phyloP scores from a whole-genome alignment of 2,797 vertebrate species.

The Scolopax rusticola region DNA sequence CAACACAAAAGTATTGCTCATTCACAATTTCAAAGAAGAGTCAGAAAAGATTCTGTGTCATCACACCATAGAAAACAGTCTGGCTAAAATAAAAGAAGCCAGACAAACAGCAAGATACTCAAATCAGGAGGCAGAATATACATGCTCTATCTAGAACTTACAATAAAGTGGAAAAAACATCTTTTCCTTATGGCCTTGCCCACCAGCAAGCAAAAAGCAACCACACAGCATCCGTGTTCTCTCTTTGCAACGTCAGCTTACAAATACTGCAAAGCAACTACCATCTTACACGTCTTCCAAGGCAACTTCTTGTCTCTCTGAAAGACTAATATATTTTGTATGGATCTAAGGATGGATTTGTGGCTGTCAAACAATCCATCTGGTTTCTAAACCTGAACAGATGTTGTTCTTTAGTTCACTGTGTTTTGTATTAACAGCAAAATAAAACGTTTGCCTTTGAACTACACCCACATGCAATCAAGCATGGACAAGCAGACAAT shows the following conservation, averaged over 20 bases:
- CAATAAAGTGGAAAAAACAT: neutral
- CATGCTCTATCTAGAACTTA: neutral
- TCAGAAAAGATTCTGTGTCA: neutral
- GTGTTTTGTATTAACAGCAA: neutral
- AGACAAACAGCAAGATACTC: neutral
- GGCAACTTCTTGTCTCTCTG: neutral
- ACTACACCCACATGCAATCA: neutral
- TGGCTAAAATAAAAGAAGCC: neutral
- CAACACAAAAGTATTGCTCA: neutral
- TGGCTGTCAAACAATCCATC: neutral
- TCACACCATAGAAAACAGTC: neutral
- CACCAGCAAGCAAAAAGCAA: neutral
- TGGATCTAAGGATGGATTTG: neutral
- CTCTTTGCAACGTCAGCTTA: neutral
- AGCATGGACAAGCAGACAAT: neutral
- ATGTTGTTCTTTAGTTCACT: neutral
- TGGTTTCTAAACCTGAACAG: neutral
- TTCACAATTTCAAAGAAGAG: neutral
- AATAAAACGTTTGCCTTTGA: constrained; percentile 21
- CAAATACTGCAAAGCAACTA: neutral
- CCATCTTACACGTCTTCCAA: neutral
- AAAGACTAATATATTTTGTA: neutral
- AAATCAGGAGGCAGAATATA: neutral
- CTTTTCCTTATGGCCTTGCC: neutral
- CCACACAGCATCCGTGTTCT: neutral